Conservation (phyloP, 2,888 invertebrate genomes). For the Watsonalla cultraria region DNA sequence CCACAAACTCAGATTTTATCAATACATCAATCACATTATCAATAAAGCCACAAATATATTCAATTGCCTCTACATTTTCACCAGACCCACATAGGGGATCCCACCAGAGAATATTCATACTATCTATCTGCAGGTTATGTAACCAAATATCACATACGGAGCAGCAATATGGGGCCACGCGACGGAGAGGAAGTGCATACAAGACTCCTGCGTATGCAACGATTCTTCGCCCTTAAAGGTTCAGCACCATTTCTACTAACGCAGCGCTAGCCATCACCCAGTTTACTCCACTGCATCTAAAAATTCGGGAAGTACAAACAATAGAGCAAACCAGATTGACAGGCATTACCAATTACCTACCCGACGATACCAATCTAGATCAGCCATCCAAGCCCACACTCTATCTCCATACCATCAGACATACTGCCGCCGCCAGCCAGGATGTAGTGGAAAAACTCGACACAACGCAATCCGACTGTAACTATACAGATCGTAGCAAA, state of each 20-base stretch:
- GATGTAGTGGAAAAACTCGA: too few species aligned
- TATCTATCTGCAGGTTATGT: conserved; percentile 12
- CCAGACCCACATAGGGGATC: conserved; percentile 8
- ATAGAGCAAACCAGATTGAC: neutral
- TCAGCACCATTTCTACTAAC: conserved; percentile 9
- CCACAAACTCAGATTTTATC: conserved; percentile 2
- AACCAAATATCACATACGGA: conserved; percentile 15
- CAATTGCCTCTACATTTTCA: conserved; percentile 2
- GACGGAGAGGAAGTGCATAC: neutral
- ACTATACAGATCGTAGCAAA: too few species aligned
- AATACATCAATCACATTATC: conserved; percentile 1
- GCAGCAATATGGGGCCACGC: conserved; percentile 11
- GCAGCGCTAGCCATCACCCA: conserved; percentile 10
- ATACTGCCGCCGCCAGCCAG: too few species aligned
- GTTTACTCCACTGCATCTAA: conserved; percentile 10
- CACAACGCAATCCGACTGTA: too few species aligned
- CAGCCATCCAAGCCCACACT: neutral
- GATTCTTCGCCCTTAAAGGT: conserved; percentile 13
- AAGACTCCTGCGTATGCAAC: conserved; percentile 6
- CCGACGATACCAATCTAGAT: conserved; percentile 4
- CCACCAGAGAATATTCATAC: conserved; percentile 6
- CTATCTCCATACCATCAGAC: neutral
- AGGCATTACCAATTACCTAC: neutral
- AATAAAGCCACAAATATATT: conserved; percentile 6
- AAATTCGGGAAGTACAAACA: conserved; percentile 2